Evolutionary conservation across 2,888 invertebrate species (phyloP), one percentile per base, ranked within the genome.

Genomic region (Dryococelus australis): DNA sequence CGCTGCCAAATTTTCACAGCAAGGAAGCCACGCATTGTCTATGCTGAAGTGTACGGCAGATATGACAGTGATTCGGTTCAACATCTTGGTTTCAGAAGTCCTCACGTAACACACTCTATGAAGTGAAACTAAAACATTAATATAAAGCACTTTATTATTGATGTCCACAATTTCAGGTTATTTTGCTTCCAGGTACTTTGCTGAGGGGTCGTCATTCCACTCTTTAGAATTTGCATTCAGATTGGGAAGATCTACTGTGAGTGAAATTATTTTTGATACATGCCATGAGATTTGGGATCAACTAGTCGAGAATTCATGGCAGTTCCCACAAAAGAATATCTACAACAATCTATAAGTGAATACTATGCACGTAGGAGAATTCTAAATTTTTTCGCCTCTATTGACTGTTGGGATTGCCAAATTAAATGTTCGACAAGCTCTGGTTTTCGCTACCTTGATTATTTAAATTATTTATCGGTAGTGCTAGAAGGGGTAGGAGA

Each of bases 181-280:
- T 80, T 27, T 0, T 80, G 12, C 28, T 80, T 80, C 13, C 80
- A 80, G 80, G 26, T 28, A 9, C 80, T 9, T 80, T 12, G 80
- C 80, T 26, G n/a, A 13, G 8, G 80, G n/a, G 28, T 27, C 26
- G 13, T 80, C 24, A 27, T 80, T 80, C 28, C 80, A 26, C 24
- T 80, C 80, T n/a, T n/a, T 80, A 26, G 80, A 13, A 80, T 80
- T 80, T 80, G 10, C 80, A 80, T 80, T 80, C 28, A 20, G 80
- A 80, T 80, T 80, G 28, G 80, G 80, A 13, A 26, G 79, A 13
- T 80, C n/a, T 20, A 80, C 80, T 27, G 8, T 80, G 28, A 80
- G 80, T 80, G 26, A 26, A 27, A 28, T n/a, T 27, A 80, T 80
- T 26, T 80, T 80, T 80, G 80, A 80, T 27, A 80, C 80, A 12